These are phyloP conservation scores for Diuraphis noxia DNA, from an alignment of 1,140 invertebrate genomes.

Conservation along the genomic window DNA sequence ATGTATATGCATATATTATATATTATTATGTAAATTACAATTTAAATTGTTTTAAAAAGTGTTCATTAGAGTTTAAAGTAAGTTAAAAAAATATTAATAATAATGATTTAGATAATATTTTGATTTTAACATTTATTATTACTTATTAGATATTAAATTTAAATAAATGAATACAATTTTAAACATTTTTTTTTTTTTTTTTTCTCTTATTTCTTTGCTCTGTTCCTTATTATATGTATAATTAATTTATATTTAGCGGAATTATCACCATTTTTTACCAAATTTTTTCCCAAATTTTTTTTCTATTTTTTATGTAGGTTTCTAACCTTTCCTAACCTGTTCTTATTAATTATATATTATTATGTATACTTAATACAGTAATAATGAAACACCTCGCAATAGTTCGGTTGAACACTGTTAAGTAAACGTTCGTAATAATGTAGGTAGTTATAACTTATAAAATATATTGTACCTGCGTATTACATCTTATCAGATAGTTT, in stretches of 20 bases:
- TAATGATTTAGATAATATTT: neutral
- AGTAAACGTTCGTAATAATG: neutral
- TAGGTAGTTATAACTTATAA: neutral
- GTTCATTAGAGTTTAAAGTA: conserved; percentile 36
- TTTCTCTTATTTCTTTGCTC: too few relatives aligned
- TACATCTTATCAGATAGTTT: neutral
- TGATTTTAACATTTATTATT: conserved; percentile 27
- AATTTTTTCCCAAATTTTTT: too few relatives aligned
- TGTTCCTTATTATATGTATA: too few relatives aligned
- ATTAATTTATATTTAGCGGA: too few relatives aligned
- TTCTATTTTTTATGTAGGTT: too few relatives aligned
- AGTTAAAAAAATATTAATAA: neutral
- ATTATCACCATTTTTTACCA: too few relatives aligned
- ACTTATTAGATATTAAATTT: neutral
- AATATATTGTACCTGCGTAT: neutral
- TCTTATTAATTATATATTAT: too few relatives aligned
- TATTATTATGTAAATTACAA: conserved; percentile 13
- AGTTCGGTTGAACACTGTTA: neutral
- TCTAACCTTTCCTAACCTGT: too few relatives aligned
- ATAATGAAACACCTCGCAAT: too few relatives aligned
- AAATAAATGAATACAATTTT: conserved; percentile 11
- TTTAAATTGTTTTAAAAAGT: conserved; percentile 33
- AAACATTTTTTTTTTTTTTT: neutral
- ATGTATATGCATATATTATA: neutral
- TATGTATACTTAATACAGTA: too few relatives aligned